phyloP scores from a whole-genome alignment of 2,113 vertebrate genomes.

The Rhabdomys dilectus region DNA sequence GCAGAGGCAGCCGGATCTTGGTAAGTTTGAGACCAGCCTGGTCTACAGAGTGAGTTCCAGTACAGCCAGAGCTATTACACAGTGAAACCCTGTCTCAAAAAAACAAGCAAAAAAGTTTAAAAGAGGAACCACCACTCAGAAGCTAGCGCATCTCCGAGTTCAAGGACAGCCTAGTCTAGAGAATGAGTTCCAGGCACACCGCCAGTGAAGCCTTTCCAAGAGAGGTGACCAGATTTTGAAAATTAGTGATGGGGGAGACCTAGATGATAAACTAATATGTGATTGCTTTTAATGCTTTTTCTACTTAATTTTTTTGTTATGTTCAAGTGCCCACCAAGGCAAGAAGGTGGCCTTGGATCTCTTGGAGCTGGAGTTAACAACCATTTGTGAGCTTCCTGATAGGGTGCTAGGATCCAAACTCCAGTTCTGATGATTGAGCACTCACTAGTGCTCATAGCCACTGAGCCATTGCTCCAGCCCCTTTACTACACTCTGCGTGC shows the following conservation, averaged over 20 bases:
- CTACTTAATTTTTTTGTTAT: background rate
- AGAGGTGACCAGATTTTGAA: background rate
- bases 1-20: too few relatives aligned
- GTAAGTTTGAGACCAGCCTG: too few relatives aligned
- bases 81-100: too few relatives aligned
- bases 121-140: too few relatives aligned
- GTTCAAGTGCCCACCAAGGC: background rate
- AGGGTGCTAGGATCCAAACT: background rate
- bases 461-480: background rate
- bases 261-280: background rate
- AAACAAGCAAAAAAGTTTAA: too few relatives aligned
- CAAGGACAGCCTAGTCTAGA: background rate
- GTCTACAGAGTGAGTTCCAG: too few relatives aligned
- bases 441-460: background rate
- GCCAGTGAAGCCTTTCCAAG: background rate
- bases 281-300: background rate
- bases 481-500: background rate
- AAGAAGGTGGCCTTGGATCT: background rate
- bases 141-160: background rate
- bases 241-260: background rate
- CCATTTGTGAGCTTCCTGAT: background rate
- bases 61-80: too few relatives aligned
- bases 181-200: background rate
- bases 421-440: background rate
- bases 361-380: background rate